Percentiles rank a stretch among this genome's conserved stretches.
Evolutionary conservation across 1,140 invertebrate genomes (phyloP).

Genomic region (Pristionchus pacificus): DNA sequence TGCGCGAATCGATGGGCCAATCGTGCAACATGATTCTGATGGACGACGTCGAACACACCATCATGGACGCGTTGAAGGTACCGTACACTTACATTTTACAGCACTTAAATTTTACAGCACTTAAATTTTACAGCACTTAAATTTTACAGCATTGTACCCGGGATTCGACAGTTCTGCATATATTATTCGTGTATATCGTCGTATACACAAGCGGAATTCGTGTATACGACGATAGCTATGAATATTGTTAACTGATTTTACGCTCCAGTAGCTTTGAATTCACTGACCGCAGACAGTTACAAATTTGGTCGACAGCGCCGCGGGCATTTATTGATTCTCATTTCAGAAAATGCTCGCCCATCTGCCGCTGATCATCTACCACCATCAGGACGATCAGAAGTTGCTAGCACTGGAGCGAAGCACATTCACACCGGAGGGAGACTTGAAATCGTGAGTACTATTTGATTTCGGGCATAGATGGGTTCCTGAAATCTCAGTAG

Average conservation of each 20-base stretch:
- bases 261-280: neutral
- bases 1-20: conserved; percentile 96
- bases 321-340: neutral
- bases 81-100: neutral
- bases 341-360: conserved; percentile 51
- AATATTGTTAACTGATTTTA: too few relatives aligned
- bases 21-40: conserved; percentile 91
- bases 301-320: too few relatives aligned
- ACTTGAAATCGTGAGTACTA: too few relatives aligned
- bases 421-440: too few relatives aligned
- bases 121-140: neutral
- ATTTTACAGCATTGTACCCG: neutral
- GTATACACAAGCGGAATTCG: too few relatives aligned
- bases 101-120: neutral
- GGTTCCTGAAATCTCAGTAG: too few relatives aligned
- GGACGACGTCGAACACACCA: conserved; percentile 48
- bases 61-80: conserved; percentile 54
- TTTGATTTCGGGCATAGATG: conserved; percentile 9
- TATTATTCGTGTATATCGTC: too few relatives aligned
- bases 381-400: neutral
- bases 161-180: too few relatives aligned
- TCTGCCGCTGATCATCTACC: conserved; percentile 47
- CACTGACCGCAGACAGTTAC: too few relatives aligned
- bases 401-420: neutral
- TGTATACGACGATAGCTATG: too few relatives aligned